Conservation (phyloP, 2,113 vertebrate genomes). For the Turnix velox region DNA sequence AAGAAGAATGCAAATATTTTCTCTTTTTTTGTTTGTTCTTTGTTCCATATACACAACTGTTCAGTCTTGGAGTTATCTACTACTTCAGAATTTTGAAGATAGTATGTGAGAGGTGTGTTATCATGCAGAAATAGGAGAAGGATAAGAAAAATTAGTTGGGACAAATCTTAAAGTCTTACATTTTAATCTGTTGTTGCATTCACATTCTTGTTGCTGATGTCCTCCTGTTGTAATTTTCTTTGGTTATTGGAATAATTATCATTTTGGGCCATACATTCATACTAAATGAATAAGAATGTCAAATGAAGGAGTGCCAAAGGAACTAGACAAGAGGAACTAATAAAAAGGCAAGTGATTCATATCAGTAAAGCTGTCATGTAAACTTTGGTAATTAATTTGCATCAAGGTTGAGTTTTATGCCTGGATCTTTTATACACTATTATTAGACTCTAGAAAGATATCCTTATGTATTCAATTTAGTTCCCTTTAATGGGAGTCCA, state of each 20-base stretch:
- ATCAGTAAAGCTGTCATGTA: neutral
- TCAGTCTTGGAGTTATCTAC: neutral
- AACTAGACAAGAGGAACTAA: neutral
- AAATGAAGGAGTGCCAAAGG: constrained; percentile 55
- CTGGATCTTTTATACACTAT: neutral
- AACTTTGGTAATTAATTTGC: neutral
- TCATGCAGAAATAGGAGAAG: neutral
- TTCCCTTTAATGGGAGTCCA: neutral
- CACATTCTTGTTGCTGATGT: neutral
- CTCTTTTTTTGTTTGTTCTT: no score
- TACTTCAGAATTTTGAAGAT: neutral
- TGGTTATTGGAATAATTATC: constrained; percentile 79
- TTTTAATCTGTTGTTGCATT: neutral
- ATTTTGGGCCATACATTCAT: constrained; percentile 72
- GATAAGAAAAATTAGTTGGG: neutral
- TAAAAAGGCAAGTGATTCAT: neutral
- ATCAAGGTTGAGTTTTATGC: neutral
- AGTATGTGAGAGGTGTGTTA: neutral
- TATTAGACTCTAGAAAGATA: neutral
- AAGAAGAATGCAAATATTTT: neutral
- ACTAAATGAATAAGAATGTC: constrained; percentile 77
- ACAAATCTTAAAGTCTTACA: neutral
- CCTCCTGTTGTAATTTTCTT: constrained; percentile 47
- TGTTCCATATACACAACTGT: neutral
- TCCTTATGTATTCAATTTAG: neutral